phyloP scores from a whole-genome alignment of 2,113 vertebrate genomes.

The Manacus vitellinus region DNA sequence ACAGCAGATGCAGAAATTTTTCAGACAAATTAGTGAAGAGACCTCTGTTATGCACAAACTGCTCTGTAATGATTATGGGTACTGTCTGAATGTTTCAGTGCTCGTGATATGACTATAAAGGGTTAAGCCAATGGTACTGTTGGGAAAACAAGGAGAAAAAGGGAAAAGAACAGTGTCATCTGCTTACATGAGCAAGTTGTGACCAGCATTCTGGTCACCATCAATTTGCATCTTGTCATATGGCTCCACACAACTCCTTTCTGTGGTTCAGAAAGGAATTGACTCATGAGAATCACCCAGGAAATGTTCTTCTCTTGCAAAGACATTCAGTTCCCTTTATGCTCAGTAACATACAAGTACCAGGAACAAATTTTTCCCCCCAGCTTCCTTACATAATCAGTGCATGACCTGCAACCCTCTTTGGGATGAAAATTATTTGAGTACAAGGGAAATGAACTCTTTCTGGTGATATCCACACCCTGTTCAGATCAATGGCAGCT shows the following conservation, averaged over 20 bases:
- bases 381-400: not conserved
- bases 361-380: not conserved
- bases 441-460: not conserved
- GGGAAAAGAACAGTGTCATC: not conserved
- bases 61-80: not conserved
- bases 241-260: not conserved
- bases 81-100: not conserved
- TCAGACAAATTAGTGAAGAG: slow-evolving; percentile 1
- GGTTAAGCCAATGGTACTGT: slow-evolving; percentile 30
- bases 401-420: not conserved
- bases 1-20: slow-evolving; percentile 8
- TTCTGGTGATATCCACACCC: not conserved
- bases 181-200: not conserved
- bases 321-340: not conserved
- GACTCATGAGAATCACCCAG: not conserved
- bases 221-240: not conserved
- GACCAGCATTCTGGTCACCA: not conserved
- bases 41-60: not conserved
- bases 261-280: not conserved
- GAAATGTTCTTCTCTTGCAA: not conserved
- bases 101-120: not conserved
- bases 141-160: slow-evolving; percentile 1
- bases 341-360: not conserved
- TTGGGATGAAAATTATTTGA: not conserved
- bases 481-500: not conserved